A percentile compares a stretch with the other conserved stretches of the same genome.
Evolutionary conservation across 2,797 vertebrate genomes (phyloP).

Genomic region (Chrysolophus pictus): DNA sequence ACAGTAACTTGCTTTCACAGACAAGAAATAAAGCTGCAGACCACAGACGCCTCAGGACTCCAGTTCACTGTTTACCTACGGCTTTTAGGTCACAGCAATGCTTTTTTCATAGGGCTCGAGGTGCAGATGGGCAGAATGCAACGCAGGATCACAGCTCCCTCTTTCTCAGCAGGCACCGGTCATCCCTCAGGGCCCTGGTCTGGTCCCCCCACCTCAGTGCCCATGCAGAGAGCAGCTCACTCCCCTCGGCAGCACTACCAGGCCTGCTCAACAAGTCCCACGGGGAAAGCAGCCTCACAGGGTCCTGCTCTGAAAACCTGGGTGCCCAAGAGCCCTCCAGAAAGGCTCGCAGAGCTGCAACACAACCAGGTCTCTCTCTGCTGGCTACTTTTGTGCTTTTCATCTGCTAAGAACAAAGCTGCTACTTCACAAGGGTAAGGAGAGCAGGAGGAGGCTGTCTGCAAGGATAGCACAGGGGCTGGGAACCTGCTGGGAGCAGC

Average conservation of each 20-base stretch:
- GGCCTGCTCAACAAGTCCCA: too few relatives aligned
- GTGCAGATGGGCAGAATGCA: neutral
- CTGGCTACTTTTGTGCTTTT: neutral
- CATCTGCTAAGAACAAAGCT: neutral
- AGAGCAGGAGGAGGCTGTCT: neutral
- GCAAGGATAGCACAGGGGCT: accelerated
- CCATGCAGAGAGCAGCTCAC: neutral
- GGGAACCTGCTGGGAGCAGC: neutral
- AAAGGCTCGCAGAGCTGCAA: neutral
- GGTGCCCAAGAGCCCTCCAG: neutral
- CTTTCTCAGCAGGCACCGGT: neutral
- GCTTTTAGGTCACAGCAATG: neutral
- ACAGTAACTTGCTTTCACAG: neutral
- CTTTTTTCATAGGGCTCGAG: neutral
- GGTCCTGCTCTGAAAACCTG: neutral
- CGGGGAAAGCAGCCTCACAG: neutral
- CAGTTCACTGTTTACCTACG: neutral
- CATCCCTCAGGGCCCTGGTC: neutral
- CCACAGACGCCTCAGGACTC: neutral
- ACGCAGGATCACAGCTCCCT: neutral
- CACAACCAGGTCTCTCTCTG: neutral
- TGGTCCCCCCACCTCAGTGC: too few relatives aligned
- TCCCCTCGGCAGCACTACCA: neutral
- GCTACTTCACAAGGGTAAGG: neutral
- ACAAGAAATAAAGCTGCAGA: neutral